phyloP scores from a whole-genome alignment of 1,140 invertebrate species.

The Zaprionus africanus region DNA sequence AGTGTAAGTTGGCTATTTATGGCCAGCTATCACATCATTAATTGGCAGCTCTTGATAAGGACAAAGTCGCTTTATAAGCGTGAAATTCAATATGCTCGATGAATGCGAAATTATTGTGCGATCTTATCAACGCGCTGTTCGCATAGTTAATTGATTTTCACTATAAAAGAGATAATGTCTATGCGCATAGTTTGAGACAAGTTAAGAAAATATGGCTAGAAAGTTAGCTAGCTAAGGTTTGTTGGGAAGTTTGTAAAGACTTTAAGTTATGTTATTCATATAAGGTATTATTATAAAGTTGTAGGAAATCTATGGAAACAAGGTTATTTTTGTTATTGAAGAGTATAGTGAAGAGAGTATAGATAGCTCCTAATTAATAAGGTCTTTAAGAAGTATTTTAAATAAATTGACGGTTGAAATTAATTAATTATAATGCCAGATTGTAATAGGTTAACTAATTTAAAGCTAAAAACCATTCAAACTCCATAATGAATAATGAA shows the following conservation, averaged over 20 bases:
- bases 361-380: neutral
- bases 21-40: constrained; percentile 41
- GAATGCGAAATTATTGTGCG: constrained; percentile 25
- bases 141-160: constrained; percentile 19
- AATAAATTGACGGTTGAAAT: too few species aligned
- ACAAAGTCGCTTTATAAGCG: constrained; percentile 28
- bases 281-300: too few species aligned
- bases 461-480: too few species aligned
- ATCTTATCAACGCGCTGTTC: neutral
- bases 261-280: neutral
- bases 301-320: too few species aligned
- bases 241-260: too few species aligned
- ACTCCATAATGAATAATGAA: too few species aligned
- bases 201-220: neutral
- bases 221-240: too few species aligned
- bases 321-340: too few species aligned
- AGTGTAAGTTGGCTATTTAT: constrained; percentile 34
- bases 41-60: constrained; percentile 38
- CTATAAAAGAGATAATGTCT: constrained; percentile 10
- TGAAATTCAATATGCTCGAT: constrained; percentile 31
- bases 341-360: too few species aligned
- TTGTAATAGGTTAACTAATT: neutral
- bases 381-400: neutral
- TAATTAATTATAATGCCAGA: neutral
- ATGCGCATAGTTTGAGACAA: neutral